Base-by-base conservation (phyloP, 2,113 vertebrate species). In the Colaptes auratus region DNA sequence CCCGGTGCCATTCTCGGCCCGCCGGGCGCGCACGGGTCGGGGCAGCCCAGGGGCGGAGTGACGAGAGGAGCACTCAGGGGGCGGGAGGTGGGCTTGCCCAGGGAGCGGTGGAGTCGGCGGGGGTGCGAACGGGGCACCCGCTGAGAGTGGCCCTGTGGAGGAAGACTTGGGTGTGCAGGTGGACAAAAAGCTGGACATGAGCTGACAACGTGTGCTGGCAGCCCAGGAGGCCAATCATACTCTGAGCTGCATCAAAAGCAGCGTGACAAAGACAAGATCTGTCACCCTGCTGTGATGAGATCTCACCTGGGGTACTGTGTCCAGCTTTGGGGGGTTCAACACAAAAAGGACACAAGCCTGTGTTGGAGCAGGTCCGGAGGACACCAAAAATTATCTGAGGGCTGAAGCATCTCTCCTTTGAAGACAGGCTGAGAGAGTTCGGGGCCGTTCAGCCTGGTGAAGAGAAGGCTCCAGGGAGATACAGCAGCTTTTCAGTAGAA, bases 41-140 rank as follows among this genome's bases (percentile, higher is more conserved):
- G 48, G 59, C 60, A 28, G n/a, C 52, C 66, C 52, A 15, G n/a
- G 15, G 13, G 65, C 46, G 10, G 85, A 35, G 91, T 76, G 65
- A 7, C 9, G 74, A 10, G 52, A n/a, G 56, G 4, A 31, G 48
- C 36, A 30, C 17, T 19, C 42, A 15, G 74, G 27, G 5, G 58
- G 33, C 7, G 7, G 70, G 58, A 28, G n/a, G 13, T 4, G 75
- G 27, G 42, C 14, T 12, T 31, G 30, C 5, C 11, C 12, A 16
- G 27, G 14, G 31, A 6, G 11, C 7, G 30, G 39, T 17, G 61
- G n/a, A 15, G 21, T 52, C 18, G 11, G 15, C 6, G 3, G 25
- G 11, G 10, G 1, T 5, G 25, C 3, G 2, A 2, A 1, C 7
- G 11, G 52, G 15, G 2, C 3, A 3, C 9, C 5, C n/a, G 28